A percentile compares a stretch with the other conserved stretches of the same genome.
Conservation (phyloP, 1,140 invertebrate genomes). For the Lepidotrigona ventralis region DNA sequence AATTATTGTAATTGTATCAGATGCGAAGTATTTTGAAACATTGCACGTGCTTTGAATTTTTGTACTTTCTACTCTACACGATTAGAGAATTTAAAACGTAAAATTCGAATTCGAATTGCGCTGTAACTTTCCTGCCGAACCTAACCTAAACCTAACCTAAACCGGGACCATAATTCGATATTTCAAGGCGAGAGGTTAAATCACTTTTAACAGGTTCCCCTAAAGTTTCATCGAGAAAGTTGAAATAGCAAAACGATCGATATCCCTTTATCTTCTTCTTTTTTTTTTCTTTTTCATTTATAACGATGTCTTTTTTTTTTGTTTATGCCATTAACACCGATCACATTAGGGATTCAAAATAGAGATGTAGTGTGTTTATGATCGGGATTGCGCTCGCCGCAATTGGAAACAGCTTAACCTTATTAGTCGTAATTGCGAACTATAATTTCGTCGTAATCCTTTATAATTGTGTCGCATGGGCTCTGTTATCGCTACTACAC, state of each 20-base stretch:
- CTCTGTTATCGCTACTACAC: neutral
- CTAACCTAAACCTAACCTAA: too few species aligned
- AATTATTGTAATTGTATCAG: too few species aligned
- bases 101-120: too few species aligned
- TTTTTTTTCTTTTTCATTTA: neutral
- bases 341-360: slow-evolving; percentile 30
- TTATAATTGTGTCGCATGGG: slow-evolving; percentile 37
- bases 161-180: too few species aligned
- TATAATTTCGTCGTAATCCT: slow-evolving; percentile 46
- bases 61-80: too few species aligned
- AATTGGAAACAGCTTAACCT: slow-evolving; percentile 56
- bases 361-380: neutral
- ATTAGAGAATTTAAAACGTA: too few species aligned
- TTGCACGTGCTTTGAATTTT: too few species aligned
- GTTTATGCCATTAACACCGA: neutral
- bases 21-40: too few species aligned
- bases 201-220: neutral
- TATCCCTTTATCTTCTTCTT: too few species aligned
- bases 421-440: slow-evolving; percentile 46
- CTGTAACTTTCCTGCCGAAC: too few species aligned
- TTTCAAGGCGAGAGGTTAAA: neutral
- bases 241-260: neutral
- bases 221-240: slow-evolving; percentile 7
- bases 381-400: slow-evolving; percentile 10
- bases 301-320: too few species aligned